These are phyloP conservation scores for Antheraea mylitta DNA, from an alignment of 1,140 invertebrate genomes.

Conservation along the genomic window DNA sequence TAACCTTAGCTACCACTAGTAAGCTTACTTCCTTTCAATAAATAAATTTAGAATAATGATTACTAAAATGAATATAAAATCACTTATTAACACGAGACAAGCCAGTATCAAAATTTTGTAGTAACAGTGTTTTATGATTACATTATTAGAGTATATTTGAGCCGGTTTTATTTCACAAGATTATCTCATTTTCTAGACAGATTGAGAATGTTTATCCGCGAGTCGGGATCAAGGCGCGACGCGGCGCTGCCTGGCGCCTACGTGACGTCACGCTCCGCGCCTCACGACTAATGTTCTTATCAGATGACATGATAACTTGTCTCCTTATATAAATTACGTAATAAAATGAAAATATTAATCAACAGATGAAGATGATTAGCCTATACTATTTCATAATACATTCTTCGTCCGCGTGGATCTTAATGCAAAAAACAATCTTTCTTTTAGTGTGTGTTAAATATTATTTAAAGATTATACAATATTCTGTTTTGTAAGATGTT, in stretches of 20 bases:
- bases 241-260: background rate
- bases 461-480: too few relatives aligned
- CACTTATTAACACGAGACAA: too few relatives aligned
- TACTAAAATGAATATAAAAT: too few relatives aligned
- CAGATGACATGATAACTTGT: background rate
- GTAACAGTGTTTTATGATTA: background rate
- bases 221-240: background rate
- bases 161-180: background rate
- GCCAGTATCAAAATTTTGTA: background rate
- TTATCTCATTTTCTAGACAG: background rate
- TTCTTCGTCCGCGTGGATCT: too few relatives aligned
- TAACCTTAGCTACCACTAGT: too few relatives aligned
- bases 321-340: background rate
- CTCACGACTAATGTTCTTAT: constrained; percentile 8
- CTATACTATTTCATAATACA: too few relatives aligned
- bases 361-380: background rate
- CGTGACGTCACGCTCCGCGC: constrained; percentile 7
- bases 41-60: too few relatives aligned
- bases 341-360: background rate
- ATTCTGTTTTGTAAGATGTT: too few relatives aligned
- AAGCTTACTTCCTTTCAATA: too few relatives aligned
- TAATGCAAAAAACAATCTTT: too few relatives aligned
- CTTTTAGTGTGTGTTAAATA: too few relatives aligned
- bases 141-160: background rate
- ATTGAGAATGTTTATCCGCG: constrained; percentile 1